Percentiles rank a stretch among this genome's conserved stretches.
Conservation (phyloP, 1,140 invertebrate genomes). For the Eriocheir sinensis region DNA sequence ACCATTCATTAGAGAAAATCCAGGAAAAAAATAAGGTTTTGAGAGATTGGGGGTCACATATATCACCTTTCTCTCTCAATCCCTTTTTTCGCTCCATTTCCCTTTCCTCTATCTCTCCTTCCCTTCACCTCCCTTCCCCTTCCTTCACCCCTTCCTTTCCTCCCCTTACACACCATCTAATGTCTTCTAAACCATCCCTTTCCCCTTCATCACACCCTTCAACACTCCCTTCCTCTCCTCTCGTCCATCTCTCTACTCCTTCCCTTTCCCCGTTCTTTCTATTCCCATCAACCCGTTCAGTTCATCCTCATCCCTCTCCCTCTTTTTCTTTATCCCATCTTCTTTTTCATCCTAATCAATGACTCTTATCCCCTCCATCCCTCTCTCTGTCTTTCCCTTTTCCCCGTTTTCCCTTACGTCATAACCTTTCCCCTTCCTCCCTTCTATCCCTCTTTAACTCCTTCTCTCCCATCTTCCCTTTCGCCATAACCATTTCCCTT, state of each 20-base stretch:
- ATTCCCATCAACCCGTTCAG: neutral
- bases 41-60: neutral
- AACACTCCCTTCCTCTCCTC: too few relatives aligned
- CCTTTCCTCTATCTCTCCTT: neutral
- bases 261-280: neutral
- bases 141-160: neutral
- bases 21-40: neutral
- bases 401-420: neutral
- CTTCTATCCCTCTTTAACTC: neutral
- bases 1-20: neutral
- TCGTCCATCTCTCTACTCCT: neutral
- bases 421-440: neutral
- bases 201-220: too few relatives aligned
- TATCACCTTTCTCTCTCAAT: neutral
- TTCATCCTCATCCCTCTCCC: neutral
- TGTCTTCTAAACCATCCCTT: too few relatives aligned
- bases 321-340: neutral
- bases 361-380: neutral
- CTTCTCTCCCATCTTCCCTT: too few relatives aligned
- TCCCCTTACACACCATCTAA: neutral
- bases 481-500: too few relatives aligned
- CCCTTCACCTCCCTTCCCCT: neutral
- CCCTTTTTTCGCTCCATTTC: neutral
- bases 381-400: neutral
- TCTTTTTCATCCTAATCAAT: neutral